Conservation (phyloP, 1,140 invertebrate species). For the Amphibalanus amphitrite region DNA sequence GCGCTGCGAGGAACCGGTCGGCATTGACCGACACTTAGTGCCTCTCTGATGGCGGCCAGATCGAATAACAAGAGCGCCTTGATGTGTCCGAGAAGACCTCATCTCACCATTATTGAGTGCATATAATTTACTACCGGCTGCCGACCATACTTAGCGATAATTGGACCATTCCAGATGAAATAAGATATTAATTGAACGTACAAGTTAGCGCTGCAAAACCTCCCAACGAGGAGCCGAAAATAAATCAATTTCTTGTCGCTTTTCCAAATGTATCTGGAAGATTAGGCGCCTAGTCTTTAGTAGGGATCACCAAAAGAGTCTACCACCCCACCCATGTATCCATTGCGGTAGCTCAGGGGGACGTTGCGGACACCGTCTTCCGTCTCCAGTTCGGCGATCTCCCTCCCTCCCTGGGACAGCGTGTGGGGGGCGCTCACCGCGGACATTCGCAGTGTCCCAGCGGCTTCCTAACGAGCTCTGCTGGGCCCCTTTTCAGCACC, state of each 20-base stretch:
- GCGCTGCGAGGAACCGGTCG: background rate
- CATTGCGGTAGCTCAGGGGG: no score
- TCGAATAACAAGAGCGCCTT: background rate
- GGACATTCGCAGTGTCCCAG: no score
- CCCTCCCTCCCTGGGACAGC: no score
- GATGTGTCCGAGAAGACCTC: background rate
- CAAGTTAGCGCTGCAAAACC: background rate
- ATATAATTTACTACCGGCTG: background rate
- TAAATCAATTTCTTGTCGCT: background rate
- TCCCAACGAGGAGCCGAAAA: background rate
- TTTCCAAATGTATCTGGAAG: no score
- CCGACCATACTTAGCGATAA: background rate
- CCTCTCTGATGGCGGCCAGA: background rate
- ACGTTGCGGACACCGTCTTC: no score
- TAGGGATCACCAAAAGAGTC: no score
- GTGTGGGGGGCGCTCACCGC: no score
- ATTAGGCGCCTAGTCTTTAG: no score
- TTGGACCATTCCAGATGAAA: background rate
- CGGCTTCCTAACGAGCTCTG: no score
- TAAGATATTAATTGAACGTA: background rate
- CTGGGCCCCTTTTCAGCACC: no score
- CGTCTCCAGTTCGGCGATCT: no score
- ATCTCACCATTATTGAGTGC: background rate
- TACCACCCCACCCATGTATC: no score
- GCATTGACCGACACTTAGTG: background rate